phyloP scores from a whole-genome alignment of 2,888 invertebrate genomes.

The Mactromeris polynyma region DNA sequence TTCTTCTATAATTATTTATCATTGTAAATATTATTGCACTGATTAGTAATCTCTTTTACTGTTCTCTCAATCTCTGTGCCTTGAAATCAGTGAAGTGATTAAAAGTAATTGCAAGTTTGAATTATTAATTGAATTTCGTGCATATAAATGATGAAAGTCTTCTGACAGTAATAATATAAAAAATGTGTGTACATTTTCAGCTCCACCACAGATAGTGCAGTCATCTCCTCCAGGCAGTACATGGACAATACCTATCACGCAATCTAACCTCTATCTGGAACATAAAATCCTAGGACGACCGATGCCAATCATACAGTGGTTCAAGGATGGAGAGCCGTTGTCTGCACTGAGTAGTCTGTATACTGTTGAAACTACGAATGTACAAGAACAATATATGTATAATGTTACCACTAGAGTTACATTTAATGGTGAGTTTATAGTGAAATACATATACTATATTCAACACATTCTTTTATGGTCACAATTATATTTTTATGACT shows the following conservation, averaged over 20 bases:
- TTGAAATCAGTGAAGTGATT: too few species aligned
- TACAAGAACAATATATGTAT: constrained; percentile 68
- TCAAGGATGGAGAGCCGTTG: constrained; percentile 75
- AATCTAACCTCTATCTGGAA: constrained; percentile 70
- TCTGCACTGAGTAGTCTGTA: constrained; percentile 71
- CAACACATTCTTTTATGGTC: too few species aligned
- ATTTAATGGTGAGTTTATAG: constrained; percentile 74
- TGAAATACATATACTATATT: neutral
- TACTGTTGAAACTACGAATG: constrained; percentile 62
- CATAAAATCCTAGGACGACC: constrained; percentile 81
- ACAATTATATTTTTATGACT: neutral
- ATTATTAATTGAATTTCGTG: too few species aligned
- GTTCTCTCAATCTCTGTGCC: too few species aligned
- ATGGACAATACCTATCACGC: constrained; percentile 70
- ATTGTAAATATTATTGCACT: too few species aligned
- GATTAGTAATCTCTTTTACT: too few species aligned
- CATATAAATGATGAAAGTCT: too few species aligned
- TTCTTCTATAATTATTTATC: too few species aligned
- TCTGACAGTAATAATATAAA: too few species aligned
- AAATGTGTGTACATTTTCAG: constrained; percentile 65
- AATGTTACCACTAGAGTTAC: constrained; percentile 72
- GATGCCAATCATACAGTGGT: constrained; percentile 78
- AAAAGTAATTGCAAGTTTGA: too few species aligned
- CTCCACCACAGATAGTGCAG: constrained; percentile 72
- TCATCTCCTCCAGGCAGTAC: constrained; percentile 54